These are phyloP conservation scores for Argyra leucocephala DNA, from an alignment of 2,888 invertebrate species.

Conservation along the genomic window DNA sequence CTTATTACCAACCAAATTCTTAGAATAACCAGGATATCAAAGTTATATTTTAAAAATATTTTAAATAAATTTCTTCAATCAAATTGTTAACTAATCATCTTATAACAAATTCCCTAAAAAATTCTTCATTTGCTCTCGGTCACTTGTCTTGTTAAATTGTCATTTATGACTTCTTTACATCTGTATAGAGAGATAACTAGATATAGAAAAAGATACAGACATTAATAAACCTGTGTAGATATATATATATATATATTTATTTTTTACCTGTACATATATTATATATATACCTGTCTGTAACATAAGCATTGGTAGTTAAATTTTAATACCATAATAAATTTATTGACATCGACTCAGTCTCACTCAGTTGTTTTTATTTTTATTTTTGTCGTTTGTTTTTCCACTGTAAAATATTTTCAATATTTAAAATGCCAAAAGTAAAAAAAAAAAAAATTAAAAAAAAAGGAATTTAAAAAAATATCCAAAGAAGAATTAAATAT, in stretches of 20 bases:
- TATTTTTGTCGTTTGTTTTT: too few relatives aligned
- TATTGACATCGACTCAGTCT: not conserved
- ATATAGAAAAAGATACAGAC: too few relatives aligned
- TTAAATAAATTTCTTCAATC: not conserved
- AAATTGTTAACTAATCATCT: not conserved
- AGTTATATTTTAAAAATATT: not conserved
- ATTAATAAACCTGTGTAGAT: not conserved
- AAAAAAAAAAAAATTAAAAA: not conserved
- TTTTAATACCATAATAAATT: not conserved
- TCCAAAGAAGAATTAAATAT: not conserved
- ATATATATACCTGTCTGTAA: not conserved
- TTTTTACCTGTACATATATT: too few relatives aligned
- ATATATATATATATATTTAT: not conserved
- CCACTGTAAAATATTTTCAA: too few relatives aligned
- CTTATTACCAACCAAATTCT: not conserved
- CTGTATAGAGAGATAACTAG: too few relatives aligned
- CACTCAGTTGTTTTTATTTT: not conserved
- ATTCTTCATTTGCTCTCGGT: too few relatives aligned
- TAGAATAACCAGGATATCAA: not conserved
- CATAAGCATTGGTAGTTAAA: conserved; percentile 6
- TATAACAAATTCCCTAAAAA: not conserved
- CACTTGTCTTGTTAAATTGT: not conserved
- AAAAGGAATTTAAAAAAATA: not conserved
- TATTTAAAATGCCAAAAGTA: not conserved
- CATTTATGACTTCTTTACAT: not conserved